These are phyloP conservation scores for Lycia hirtaria DNA, from an alignment of 2,888 invertebrate species.

Conservation along the genomic window DNA sequence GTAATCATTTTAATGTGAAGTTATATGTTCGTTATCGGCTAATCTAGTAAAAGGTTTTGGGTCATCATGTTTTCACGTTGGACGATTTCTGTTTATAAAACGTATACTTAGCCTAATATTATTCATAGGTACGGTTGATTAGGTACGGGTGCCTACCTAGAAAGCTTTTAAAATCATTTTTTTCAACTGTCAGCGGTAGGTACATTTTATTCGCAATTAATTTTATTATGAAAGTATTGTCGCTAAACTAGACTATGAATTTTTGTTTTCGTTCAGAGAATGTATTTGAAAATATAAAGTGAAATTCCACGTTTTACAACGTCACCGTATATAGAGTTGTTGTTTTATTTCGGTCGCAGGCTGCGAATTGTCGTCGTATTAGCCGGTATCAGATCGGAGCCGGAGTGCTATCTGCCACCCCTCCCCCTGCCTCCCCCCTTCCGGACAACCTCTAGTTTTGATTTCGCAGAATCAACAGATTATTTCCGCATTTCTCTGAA, in stretches of 20 bases:
- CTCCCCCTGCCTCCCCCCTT: slow-evolving; percentile 40
- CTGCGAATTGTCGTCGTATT: slow-evolving; percentile 77
- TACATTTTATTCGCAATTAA: too few relatives aligned
- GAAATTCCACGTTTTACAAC: slow-evolving; percentile 18
- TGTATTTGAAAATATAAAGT: slow-evolving; percentile 2
- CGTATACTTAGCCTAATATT: too few relatives aligned
- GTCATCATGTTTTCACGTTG: slow-evolving; percentile 19
- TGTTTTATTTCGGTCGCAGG: slow-evolving; percentile 49
- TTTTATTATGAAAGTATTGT: too few relatives aligned
- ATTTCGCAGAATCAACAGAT: slow-evolving; percentile 52
- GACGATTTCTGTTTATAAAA: neutral
- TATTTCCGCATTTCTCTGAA: slow-evolving; percentile 40
- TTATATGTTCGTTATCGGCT: slow-evolving; percentile 42
- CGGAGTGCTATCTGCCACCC: slow-evolving; percentile 46
- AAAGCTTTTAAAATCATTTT: too few relatives aligned
- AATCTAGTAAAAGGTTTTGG: slow-evolving; percentile 30
- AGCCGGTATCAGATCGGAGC: slow-evolving; percentile 69
- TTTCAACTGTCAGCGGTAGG: too few relatives aligned
- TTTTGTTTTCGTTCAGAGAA: slow-evolving; percentile 11
- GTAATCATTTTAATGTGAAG: slow-evolving; percentile 57
- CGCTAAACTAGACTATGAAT: neutral
- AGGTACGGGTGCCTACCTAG: too few relatives aligned
- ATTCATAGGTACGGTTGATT: too few relatives aligned
- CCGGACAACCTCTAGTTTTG: slow-evolving; percentile 47
- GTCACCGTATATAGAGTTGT: slow-evolving; percentile 24